A percentile compares a stretch with the other conserved stretches of the same genome.
Conservation (phyloP, 2,888 invertebrate species). For the Xylota segnis region DNA sequence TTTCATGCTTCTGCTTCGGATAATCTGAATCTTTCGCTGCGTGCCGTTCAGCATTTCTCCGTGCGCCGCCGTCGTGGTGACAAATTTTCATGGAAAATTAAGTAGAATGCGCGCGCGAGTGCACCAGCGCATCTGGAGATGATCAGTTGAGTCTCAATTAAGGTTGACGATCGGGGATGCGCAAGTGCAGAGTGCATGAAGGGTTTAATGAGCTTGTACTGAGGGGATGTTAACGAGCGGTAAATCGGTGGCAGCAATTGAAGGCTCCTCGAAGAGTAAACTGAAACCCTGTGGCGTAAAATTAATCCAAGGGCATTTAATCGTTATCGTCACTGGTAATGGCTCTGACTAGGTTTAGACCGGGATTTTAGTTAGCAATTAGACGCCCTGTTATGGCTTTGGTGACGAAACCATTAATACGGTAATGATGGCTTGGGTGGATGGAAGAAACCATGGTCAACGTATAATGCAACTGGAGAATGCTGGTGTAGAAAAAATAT, state of each 20-base stretch:
- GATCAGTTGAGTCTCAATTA: conserved; percentile 22
- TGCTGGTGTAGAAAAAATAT: no score
- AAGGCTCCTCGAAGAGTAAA: background rate
- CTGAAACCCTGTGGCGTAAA: no score
- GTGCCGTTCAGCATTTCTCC: background rate
- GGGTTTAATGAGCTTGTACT: conserved; percentile 10
- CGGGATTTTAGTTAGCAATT: no score
- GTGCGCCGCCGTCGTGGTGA: conserved; percentile 60
- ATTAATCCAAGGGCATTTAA: background rate
- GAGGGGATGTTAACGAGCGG: conserved; percentile 44
- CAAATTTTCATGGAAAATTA: conserved; percentile 67
- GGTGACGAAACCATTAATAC: no score
- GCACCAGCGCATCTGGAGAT: conserved; percentile 25
- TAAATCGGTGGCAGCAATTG: conserved; percentile 17
- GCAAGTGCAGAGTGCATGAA: conserved; percentile 27
- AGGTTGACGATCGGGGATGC: conserved; percentile 19
- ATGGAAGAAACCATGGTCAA: no score
- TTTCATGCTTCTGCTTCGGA: conserved; percentile 59
- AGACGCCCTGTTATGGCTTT: no score
- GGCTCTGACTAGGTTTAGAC: no score
- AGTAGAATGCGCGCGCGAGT: conserved; percentile 29
- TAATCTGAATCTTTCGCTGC: conserved; percentile 37
- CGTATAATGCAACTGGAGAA: no score
- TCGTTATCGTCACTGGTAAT: background rate
- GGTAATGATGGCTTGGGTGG: no score